These are phyloP conservation scores for Gallirallus australis DNA, from an alignment of 2,797 vertebrate genomes.

Conservation along the genomic window DNA sequence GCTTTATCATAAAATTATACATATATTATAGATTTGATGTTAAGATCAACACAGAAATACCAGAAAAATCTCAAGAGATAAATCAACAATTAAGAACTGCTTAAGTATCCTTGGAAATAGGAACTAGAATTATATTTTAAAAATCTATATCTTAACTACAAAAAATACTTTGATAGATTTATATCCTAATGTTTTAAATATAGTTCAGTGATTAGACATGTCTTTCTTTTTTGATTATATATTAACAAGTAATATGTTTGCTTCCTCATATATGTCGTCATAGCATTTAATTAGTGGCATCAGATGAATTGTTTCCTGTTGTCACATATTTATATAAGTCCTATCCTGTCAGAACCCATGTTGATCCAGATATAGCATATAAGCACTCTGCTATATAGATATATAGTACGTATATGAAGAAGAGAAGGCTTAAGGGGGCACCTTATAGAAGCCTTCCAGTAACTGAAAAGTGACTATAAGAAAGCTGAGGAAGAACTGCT, in stretches of 20 bases:
- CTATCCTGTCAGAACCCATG: background rate
- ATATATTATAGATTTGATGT: background rate
- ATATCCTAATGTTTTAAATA: background rate
- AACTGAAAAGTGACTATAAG: too few species aligned
- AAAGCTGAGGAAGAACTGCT: too few species aligned
- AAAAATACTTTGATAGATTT: background rate
- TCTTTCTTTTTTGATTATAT: background rate
- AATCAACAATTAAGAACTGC: background rate
- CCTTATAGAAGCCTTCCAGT: too few species aligned
- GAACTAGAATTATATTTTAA: background rate
- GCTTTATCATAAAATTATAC: background rate
- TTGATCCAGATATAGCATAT: background rate
- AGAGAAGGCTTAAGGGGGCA: too few species aligned
- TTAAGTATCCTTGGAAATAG: background rate
- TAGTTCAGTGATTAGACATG: background rate
- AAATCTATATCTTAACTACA: background rate
- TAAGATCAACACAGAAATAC: background rate
- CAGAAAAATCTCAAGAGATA: background rate
- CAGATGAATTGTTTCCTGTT: background rate
- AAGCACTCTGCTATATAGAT: too few species aligned
- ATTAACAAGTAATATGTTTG: background rate
- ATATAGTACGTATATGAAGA: background rate
- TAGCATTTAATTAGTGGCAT: background rate
- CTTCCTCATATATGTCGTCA: accelerated
- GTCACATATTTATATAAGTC: background rate